Conservation (phyloP, 2,888 invertebrate genomes). For the Drosophila subquinaria region DNA sequence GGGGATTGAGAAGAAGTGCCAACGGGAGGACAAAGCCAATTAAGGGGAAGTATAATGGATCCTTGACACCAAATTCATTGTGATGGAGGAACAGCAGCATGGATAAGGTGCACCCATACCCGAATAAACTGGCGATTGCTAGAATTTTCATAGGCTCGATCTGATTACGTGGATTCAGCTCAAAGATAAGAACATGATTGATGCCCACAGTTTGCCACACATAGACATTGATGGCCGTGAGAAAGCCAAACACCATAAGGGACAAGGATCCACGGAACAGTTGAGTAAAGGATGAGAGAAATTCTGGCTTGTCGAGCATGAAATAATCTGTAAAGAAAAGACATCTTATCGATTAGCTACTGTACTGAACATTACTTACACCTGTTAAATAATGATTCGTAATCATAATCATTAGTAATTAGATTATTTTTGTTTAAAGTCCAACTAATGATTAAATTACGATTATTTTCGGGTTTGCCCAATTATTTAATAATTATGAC, state of each 20-base stretch:
- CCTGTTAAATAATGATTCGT: no score
- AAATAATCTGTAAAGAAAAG: constrained; percentile 2
- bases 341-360: not conserved
- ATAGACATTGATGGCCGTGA: constrained; percentile 97
- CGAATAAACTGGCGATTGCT: constrained; percentile 94
- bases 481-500: no score
- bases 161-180: constrained; percentile 96
- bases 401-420: no score
- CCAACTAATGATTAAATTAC: no score
- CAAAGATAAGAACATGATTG: constrained; percentile 98
- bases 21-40: constrained; percentile 91
- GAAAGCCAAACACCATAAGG: constrained; percentile 94
- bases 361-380: not conserved
- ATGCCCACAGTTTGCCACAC: constrained; percentile 98
- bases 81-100: constrained; percentile 89
- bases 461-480: no score
- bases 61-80: constrained; percentile 88
- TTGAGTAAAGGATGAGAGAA: constrained; percentile 89
- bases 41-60: constrained; percentile 95
- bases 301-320: not conserved
- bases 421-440: no score
- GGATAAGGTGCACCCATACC: constrained; percentile 95
- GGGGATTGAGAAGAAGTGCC: constrained; percentile 94
- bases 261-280: constrained; percentile 96
- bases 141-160: constrained; percentile 95